Evolutionary conservation across 1,140 invertebrate genomes (phyloP), one percentile per base, ranked within the genome.

Genomic region (Orchestia grillus): DNA sequence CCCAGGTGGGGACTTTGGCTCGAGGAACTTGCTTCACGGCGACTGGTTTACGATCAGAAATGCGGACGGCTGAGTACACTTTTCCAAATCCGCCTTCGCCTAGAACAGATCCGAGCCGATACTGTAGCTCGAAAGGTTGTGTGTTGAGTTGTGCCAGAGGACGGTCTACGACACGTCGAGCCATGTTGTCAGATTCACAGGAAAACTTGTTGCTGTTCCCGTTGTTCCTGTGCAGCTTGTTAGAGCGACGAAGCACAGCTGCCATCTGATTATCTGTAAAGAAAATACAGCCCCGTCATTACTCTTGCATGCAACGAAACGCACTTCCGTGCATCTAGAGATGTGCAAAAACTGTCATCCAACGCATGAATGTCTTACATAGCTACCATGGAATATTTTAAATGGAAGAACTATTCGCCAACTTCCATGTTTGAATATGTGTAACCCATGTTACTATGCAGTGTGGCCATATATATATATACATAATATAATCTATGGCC

Each of bases 81-180:
- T 97, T 97, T 4, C 98, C 98, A 97, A 98, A 98, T 44, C 98
- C 98, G 44, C 98, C 98, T 95, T 97, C 97, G 43, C 98, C 98
- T 43, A 98, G 96, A n/a, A 97, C 97, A 40, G 97, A 97, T 15
- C 97, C 97, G 87, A 98, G 97, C 91, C 96, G 97, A 97, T 98
- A 98, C 43, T 97, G 96, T 95, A 97, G 97, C 41, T 97, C 97
- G 91, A 97, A 97, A 44, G 92, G 92, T 44, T 94, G 92, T 28
- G 92, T 94, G 92, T 94, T 94, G 92, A 94, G 92, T 44, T 94
- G 92, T 19, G 92, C 92, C 44, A 94, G 19, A n/a, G 92, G 92
- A 8, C 92, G 41, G 44, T 94, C 92, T 40, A 94, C 92, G 19
- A 45, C 44, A 4, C 41, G 3, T 40, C 92, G 92, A 40, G 43